Evolutionary conservation across 2,113 vertebrate species (phyloP).

Genomic region (Cettia cetti): DNA sequence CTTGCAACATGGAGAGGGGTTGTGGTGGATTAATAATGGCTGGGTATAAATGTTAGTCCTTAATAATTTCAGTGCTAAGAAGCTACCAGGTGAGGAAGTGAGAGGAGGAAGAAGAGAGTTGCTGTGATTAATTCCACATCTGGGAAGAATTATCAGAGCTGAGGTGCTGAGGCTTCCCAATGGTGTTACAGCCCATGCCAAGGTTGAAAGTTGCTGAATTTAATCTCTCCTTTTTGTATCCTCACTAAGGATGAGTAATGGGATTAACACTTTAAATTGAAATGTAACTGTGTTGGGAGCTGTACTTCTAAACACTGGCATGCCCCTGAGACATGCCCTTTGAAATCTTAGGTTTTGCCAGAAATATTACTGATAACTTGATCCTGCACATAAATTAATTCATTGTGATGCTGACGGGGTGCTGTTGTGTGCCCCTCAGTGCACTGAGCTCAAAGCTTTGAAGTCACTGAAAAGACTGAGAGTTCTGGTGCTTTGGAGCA

Average conservation of each 20-base stretch:
- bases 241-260: background rate
- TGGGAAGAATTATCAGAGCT: background rate
- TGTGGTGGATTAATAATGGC: background rate
- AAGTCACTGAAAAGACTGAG: background rate
- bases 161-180: background rate
- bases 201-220: background rate
- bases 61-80: background rate
- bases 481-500: background rate
- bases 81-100: background rate
- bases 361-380: background rate
- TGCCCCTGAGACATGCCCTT: background rate
- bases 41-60: background rate
- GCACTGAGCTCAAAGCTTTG: background rate
- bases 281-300: background rate
- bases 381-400: background rate
- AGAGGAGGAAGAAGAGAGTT: background rate
- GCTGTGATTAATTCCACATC: background rate
- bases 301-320: background rate
- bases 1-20: background rate
- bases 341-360: background rate
- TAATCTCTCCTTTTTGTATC: background rate
- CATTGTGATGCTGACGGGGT: background rate
- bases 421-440: background rate
- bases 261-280: background rate
- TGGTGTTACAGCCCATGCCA: background rate